phyloP scores from a whole-genome alignment of 2,113 vertebrate genomes.

The Colaptes auratus region DNA sequence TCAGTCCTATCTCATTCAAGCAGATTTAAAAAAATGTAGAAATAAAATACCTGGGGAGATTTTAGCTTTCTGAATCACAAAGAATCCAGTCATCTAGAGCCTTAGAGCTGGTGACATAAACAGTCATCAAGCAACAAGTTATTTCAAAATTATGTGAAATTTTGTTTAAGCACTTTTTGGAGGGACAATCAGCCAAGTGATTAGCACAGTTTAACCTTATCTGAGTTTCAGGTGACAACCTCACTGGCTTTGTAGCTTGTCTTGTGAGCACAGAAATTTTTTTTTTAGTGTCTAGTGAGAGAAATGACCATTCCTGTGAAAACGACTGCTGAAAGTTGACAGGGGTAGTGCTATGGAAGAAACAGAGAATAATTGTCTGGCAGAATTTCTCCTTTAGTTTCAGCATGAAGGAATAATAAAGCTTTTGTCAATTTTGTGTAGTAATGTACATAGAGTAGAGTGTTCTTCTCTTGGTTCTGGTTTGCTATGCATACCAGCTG shows the following conservation, averaged over 20 bases:
- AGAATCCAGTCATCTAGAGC: conserved; percentile 70
- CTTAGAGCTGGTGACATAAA: conserved; percentile 67
- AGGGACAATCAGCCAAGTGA: conserved; percentile 72
- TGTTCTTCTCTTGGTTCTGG: neutral
- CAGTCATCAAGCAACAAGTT: conserved; percentile 71
- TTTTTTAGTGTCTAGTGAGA: conserved; percentile 63
- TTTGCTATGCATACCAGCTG: neutral
- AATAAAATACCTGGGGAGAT: conserved; percentile 66
- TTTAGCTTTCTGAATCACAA: conserved; percentile 58
- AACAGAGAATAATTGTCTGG: conserved; percentile 68
- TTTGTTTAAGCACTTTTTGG: conserved; percentile 74
- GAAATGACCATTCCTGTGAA: conserved; percentile 52
- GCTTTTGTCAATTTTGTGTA: neutral
- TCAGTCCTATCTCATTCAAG: conserved; percentile 38
- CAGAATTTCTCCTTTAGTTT: conserved; percentile 44
- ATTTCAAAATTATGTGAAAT: conserved; percentile 76
- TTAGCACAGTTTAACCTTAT: conserved; percentile 78
- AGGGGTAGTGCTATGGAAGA: conserved; percentile 73
- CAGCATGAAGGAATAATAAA: conserved; percentile 6
- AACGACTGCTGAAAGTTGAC: conserved; percentile 61
- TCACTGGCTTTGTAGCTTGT: conserved; percentile 76
- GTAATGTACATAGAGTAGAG: neutral
- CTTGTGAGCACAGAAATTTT: conserved; percentile 65
- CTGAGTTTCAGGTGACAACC: conserved; percentile 76
- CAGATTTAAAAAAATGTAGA: conserved; percentile 61